Base-by-base conservation (phyloP, 2,888 invertebrate species). In the Spatulosminthurus flaviceps region DNA sequence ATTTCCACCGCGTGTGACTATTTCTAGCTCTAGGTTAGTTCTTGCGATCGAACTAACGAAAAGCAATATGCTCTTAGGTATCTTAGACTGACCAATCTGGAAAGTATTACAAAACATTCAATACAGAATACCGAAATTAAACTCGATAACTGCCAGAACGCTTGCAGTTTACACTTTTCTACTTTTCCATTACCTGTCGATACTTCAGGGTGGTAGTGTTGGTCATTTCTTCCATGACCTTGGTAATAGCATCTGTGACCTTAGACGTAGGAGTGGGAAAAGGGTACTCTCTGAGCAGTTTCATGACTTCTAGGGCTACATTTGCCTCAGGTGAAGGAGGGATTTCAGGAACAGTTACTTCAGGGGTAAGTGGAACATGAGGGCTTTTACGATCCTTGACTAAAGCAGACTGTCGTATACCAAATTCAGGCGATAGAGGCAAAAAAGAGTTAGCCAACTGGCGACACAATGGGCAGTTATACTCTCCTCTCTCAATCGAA, bases 211-310 rank as follows among this genome's bases (percentile, higher is more conserved):
- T 93, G 4, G 96, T 95, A 83, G 93, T 93, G 86, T 93, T 93
- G 7, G 95, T 95, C 92, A 97, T 94, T 88, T 96, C 95, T 87
- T 96, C 95, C 95, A 97, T 96, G 29, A 95, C 93, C 86, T 94
- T 94, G 66, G 93, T 94, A 91, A 97, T 94, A 74, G 96, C 95
- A 87, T 95, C 94, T 0, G 94, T 92, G 82, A 96, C 87, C 71
- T 87, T 86, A 2, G 87, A 87, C 64, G 89, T 85, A 26, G 86
- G 86, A 11, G 82, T 80, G 1, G 86, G 86, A 69, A 87, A 81
- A 1, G 85, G 83, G 72, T 84, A 85, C 69, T 84, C 85, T 51
- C 83, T 79, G 34, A 85, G 74, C 5, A 85, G 71, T 69, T 82
- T 85, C 19, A 85, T 81, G 42, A 85, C 83, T 77, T 85, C 85